Conservation (phyloP, 2,113 vertebrate species). For the Ceuthmochares aereus region DNA sequence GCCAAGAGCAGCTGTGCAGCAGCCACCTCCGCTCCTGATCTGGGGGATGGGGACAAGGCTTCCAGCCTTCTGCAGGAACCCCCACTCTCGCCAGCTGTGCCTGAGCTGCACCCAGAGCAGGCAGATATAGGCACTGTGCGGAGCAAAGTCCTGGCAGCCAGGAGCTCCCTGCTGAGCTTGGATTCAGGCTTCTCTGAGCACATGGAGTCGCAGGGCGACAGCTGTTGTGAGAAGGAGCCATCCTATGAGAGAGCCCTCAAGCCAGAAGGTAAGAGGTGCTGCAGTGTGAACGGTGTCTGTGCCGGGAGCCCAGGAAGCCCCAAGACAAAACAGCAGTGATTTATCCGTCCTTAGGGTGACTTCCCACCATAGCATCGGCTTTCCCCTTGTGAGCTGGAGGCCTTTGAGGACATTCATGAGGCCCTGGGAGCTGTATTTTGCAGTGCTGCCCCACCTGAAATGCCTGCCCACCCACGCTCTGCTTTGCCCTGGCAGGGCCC, state of each 20-base stretch:
- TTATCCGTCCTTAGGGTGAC: neutral
- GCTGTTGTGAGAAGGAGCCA: constrained; percentile 85
- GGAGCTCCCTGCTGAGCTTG: constrained; percentile 76
- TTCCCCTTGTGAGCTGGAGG: neutral
- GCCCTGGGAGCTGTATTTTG: neutral
- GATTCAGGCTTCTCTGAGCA: constrained; percentile 88
- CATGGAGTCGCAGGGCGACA: constrained; percentile 73
- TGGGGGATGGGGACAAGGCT: constrained; percentile 68
- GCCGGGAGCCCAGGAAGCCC: neutral
- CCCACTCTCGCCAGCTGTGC: constrained; percentile 39
- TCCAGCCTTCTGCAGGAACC: constrained; percentile 69
- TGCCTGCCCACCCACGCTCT: constrained; percentile 19
- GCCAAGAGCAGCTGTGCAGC: constrained; percentile 58
- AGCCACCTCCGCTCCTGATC: constrained; percentile 38
- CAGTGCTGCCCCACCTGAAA: constrained; percentile 5
- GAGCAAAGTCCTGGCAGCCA: constrained; percentile 68
- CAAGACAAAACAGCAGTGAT: neutral
- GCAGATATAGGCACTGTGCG: constrained; percentile 54
- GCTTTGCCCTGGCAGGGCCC: neutral
- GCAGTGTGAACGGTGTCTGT: neutral
- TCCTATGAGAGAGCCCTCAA: constrained; percentile 87
- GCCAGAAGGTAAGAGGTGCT: constrained; percentile 87
- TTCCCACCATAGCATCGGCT: neutral
- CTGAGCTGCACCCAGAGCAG: constrained; percentile 59
- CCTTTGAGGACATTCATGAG: neutral